These are phyloP conservation scores for Gobius niger DNA, from an alignment of 2,113 vertebrate genomes.

Conservation along the genomic window DNA sequence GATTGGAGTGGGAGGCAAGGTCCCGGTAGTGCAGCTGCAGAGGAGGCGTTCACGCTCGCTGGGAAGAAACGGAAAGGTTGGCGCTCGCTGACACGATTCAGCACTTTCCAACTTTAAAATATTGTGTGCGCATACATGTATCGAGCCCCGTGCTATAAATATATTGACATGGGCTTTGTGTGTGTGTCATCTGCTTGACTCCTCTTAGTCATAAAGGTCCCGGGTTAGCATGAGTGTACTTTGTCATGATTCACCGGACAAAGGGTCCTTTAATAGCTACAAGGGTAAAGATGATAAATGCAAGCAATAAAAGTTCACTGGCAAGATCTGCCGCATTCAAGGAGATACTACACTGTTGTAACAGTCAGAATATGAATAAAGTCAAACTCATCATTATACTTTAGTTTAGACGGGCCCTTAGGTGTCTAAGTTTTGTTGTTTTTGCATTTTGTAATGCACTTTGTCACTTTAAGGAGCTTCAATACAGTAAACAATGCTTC, in stretches of 20 bases:
- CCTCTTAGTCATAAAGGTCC: constrained; percentile 2
- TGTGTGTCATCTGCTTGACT: constrained; percentile 17
- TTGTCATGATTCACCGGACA: constrained; percentile 5
- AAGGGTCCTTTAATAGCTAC: background rate
- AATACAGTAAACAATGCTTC: too few relatives aligned
- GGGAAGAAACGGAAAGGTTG: constrained; percentile 33
- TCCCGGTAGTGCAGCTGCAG: constrained; percentile 54
- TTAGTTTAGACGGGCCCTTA: too few relatives aligned
- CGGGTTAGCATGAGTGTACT: constrained; percentile 14
- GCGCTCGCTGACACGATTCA: constrained; percentile 45
- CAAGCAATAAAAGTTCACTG: background rate
- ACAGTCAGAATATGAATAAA: too few relatives aligned
- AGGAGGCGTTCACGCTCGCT: constrained; percentile 37
- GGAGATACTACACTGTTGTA: background rate
- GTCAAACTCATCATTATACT: too few relatives aligned
- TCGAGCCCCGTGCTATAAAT: background rate
- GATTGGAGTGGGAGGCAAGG: constrained; percentile 68
- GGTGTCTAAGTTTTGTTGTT: too few relatives aligned
- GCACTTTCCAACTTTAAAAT: constrained; percentile 40
- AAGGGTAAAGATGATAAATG: background rate
- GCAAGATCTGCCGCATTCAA: background rate
- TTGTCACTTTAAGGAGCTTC: too few relatives aligned
- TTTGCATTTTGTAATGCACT: too few relatives aligned
- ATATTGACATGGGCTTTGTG: constrained; percentile 8
- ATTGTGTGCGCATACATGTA: constrained; percentile 10